Evolutionary conservation across 1,140 invertebrate genomes (phyloP), one percentile per base, ranked within the genome.

Genomic region (Danaus plexippus): DNA sequence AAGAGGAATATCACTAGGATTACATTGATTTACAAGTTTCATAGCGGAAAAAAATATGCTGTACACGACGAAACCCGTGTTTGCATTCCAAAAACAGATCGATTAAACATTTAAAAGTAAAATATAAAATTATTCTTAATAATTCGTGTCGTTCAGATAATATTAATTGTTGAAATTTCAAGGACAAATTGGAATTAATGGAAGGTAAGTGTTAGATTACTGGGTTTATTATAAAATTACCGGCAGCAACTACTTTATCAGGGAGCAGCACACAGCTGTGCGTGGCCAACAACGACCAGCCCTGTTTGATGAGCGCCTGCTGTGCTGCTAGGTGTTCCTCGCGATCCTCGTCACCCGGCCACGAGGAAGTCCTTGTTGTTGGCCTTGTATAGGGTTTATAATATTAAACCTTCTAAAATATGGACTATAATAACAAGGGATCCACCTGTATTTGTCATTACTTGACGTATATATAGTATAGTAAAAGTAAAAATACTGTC

Each of bases 241-340:
- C 90, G 47, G 90, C 83, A 1, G 89, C 85, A 12, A 91, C 88
- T 13, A 95, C 92, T 83, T 95, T 96, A 68, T 99, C 97, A 0
- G 98, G 97, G 48, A 99, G 86, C 11, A 99, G 88, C 18, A 99
- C 96, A 75, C 98, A 99, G 83, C 99, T 98, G 15, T 99, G 89
- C 0, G 97, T 97, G 5, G 97, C 97, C 32, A 99, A 82, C 9
- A 97, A 88, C 15, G 96, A 98, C 98, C 98, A 99, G 51, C 97
- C 96, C 77, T 98, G 95, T 87, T 97, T 97, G 55, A 97, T 96
- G 74, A 96, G 94, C 1, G 95, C 93, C 71, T 96, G 94, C 68
- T 96, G 95, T 12, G 93, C 94, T 1, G 93, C 93, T 47, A 94
- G 91, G 54, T 93, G 90, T 75, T 96, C 94, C 71, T 95, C 94